Conservation (phyloP, 2,888 invertebrate genomes). For the Drosophila acutilabella region DNA sequence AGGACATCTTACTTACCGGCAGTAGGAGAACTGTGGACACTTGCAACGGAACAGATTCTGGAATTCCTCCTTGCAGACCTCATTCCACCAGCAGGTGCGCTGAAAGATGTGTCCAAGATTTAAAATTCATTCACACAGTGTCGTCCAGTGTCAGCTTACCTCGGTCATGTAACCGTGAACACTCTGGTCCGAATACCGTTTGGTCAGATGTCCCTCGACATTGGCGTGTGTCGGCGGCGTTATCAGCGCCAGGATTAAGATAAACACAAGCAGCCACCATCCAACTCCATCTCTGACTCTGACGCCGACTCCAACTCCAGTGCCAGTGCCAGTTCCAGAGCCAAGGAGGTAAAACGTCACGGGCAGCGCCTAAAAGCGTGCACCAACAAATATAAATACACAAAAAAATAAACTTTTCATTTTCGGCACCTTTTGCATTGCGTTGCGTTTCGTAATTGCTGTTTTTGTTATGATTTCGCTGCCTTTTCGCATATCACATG, state of each 20-base stretch:
- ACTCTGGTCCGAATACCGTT: slow-evolving; percentile 92
- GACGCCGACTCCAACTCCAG: background rate
- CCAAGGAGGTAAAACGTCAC: slow-evolving; percentile 20
- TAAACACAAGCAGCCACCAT: slow-evolving; percentile 42
- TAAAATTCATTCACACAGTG: background rate
- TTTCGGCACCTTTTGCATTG: slow-evolving; percentile 55
- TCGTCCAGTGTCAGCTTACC: slow-evolving; percentile 85
- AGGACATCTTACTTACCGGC: slow-evolving; percentile 85
- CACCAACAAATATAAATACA: slow-evolving; percentile 32
- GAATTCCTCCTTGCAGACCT: slow-evolving; percentile 96
- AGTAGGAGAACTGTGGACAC: slow-evolving; percentile 95
- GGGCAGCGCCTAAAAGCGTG: slow-evolving; percentile 49
- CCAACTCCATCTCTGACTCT: background rate
- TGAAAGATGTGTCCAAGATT: slow-evolving; percentile 83
- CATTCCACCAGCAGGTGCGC: slow-evolving; percentile 97
- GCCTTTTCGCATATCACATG: slow-evolving; percentile 54
- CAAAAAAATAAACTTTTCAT: slow-evolving; percentile 5
- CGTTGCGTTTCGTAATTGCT: slow-evolving; percentile 59
- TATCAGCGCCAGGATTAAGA: slow-evolving; percentile 36
- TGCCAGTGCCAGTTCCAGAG: slow-evolving; percentile 17
- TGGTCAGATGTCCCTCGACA: slow-evolving; percentile 85
- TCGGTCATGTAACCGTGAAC: slow-evolving; percentile 93
- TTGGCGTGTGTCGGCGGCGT: slow-evolving; percentile 42
- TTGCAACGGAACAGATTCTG: slow-evolving; percentile 94
- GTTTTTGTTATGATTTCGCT: slow-evolving; percentile 47